phyloP scores from a whole-genome alignment of 1,140 invertebrate genomes.

The Drosophila nasuta region DNA sequence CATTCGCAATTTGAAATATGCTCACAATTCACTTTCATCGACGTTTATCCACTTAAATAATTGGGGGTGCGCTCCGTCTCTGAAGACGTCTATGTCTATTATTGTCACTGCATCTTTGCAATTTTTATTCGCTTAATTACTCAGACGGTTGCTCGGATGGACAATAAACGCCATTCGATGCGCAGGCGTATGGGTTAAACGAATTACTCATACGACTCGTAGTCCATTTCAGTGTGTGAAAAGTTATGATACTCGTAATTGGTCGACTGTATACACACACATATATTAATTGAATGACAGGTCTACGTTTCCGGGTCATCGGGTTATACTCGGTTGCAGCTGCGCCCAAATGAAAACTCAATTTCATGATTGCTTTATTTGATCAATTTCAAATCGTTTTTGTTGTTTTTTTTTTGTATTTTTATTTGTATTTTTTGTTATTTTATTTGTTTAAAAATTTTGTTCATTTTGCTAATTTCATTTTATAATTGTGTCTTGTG shows the following conservation, averaged over 20 bases:
- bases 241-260: slow-evolving; percentile 7
- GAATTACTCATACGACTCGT: slow-evolving; percentile 10
- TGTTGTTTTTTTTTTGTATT: slow-evolving; percentile 50
- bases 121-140: slow-evolving; percentile 66
- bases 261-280: slow-evolving; percentile 2
- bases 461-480: slow-evolving; percentile 82
- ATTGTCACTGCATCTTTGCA: slow-evolving; percentile 42
- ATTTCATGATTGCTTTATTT: slow-evolving; percentile 51
- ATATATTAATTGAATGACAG: slow-evolving; percentile 41
- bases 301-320: slow-evolving; percentile 51
- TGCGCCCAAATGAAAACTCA: slow-evolving; percentile 26
- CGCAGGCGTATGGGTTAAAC: slow-evolving; percentile 47
- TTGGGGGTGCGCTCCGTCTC: slow-evolving; percentile 40
- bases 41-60: slow-evolving; percentile 75
- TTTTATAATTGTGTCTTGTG: slow-evolving; percentile 74
- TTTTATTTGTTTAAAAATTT: slow-evolving; percentile 83
- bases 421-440: slow-evolving; percentile 61
- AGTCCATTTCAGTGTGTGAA: slow-evolving; percentile 15
- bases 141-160: not conserved
- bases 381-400: slow-evolving; percentile 75
- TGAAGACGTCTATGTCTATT: not conserved
- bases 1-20: slow-evolving; percentile 43
- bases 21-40: slow-evolving; percentile 68
- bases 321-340: not conserved
- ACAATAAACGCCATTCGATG: slow-evolving; percentile 30